Base-by-base conservation (phyloP, 2,888 invertebrate genomes). In the Drosophila kuntzei region DNA sequence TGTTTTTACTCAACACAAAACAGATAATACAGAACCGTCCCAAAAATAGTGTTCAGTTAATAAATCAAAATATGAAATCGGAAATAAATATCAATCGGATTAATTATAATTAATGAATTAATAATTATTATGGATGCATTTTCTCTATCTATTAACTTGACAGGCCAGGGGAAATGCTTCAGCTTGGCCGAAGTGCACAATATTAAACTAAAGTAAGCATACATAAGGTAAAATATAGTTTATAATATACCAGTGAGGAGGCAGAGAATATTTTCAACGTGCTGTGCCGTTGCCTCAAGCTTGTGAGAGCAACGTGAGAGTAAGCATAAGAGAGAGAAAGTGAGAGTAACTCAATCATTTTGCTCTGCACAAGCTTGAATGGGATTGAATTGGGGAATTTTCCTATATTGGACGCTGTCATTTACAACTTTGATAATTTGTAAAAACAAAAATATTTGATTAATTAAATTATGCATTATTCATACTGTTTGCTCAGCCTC, bases 401-500 rank as follows among this genome's bases (percentile, higher is more conserved):
- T 61, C 50, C 54, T 74, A 58, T 36, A 51, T 59, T 58, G 60
- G 41, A 47, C 61, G 54, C 79, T 77, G 77, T 69, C 78, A 75
- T 51, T 78, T 73, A 76, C 70, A 77, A 61, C 49, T 50, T 71
- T 64, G 37, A 41, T 41, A 34, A 71, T 67, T 81, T 57, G 47
- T 68, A 67, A 76, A 86, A 71, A 47, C 18, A 18, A 76, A 66
- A 85, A 80, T 79, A 89, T 83, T 90, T 70, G 77, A 72, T 84
- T 81, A 84, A 87, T 81, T 87, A 84, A 84, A 87, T 89, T 90
- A 90, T 89, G 89, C 66, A 87, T 90, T 84, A 90, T 91, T 90
- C 90, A 90, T 90, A 90, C 90, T 90, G 90, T 90, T 90, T 90
- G 84, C 84, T 89, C 84, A 79, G 85, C 80, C 83, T 78, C 86